phyloP scores from a whole-genome alignment of 2,888 invertebrate species.

The Sesamia inferens region DNA sequence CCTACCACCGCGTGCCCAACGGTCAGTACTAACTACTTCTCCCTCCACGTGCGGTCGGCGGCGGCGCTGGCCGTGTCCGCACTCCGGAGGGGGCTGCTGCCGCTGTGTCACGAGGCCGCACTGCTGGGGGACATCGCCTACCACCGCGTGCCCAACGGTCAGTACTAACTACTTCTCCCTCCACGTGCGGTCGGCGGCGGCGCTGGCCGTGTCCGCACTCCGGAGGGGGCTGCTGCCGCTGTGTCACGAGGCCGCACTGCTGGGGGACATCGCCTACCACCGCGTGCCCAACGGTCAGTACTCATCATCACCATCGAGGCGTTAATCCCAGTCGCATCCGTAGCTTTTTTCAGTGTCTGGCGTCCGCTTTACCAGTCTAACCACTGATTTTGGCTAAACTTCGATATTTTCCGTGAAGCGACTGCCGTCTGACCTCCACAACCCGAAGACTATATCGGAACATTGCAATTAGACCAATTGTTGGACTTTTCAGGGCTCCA shows the following conservation, averaged over 20 bases:
- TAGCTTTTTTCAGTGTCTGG: no score
- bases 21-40: constrained; percentile 69
- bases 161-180: constrained; percentile 86
- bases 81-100: constrained; percentile 93
- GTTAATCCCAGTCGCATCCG: no score
- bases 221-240: constrained; percentile 95
- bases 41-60: constrained; percentile 98
- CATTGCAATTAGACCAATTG: no score
- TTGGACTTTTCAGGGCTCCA: no score
- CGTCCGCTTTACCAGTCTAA: no score
- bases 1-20: constrained; percentile 77
- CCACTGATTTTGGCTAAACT: no score
- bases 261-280: constrained; percentile 92
- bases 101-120: constrained; percentile 97
- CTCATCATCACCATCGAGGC: no score
- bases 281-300: constrained; percentile 75
- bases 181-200: constrained; percentile 97
- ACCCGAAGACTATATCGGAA: no score
- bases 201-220: constrained; percentile 97
- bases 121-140: constrained; percentile 94
- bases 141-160: constrained; percentile 78
- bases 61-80: constrained; percentile 97
- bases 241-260: constrained; percentile 96
- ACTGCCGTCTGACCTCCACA: no score
- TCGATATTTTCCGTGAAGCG: no score